phyloP scores from a whole-genome alignment of 2,888 invertebrate species.

The Theretra japonica region DNA sequence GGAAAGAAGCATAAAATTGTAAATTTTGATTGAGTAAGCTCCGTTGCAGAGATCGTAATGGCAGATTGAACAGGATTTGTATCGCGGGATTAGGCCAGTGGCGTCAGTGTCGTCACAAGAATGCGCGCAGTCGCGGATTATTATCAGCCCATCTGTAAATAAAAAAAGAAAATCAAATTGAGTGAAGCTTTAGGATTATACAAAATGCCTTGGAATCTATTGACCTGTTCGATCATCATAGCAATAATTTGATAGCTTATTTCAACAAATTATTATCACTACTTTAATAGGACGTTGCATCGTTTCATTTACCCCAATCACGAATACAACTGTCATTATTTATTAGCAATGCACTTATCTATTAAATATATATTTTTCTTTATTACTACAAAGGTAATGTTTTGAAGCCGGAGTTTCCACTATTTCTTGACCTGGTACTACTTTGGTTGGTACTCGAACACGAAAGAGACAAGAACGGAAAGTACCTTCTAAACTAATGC shows the following conservation, averaged over 20 bases:
- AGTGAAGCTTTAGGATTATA: not conserved
- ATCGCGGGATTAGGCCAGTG: constrained; percentile 48
- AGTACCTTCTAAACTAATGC: not conserved
- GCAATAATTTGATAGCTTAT: too few relatives aligned
- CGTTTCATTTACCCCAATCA: too few relatives aligned
- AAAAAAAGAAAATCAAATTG: constrained; percentile 20
- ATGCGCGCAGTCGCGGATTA: constrained; percentile 67
- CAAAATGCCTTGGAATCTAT: too few relatives aligned
- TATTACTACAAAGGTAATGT: too few relatives aligned
- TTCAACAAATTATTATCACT: too few relatives aligned
- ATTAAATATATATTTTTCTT: too few relatives aligned
- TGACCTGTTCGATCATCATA: too few relatives aligned
- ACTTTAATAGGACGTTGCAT: too few relatives aligned
- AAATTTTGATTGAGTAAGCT: constrained; percentile 50
- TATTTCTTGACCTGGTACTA: not conserved
- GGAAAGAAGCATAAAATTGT: constrained; percentile 46
- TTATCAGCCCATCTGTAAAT: constrained; percentile 56
- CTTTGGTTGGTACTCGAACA: not conserved
- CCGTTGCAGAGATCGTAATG: constrained; percentile 67
- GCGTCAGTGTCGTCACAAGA: constrained; percentile 53
- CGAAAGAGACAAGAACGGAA: not conserved
- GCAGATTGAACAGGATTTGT: constrained; percentile 65
- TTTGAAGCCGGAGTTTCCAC: not conserved
- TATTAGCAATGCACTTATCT: too few relatives aligned
- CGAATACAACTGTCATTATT: too few relatives aligned